These are phyloP conservation scores for Galaxias olidus DNA, from an alignment of 2,797 vertebrate genomes.

Conservation along the genomic window DNA sequence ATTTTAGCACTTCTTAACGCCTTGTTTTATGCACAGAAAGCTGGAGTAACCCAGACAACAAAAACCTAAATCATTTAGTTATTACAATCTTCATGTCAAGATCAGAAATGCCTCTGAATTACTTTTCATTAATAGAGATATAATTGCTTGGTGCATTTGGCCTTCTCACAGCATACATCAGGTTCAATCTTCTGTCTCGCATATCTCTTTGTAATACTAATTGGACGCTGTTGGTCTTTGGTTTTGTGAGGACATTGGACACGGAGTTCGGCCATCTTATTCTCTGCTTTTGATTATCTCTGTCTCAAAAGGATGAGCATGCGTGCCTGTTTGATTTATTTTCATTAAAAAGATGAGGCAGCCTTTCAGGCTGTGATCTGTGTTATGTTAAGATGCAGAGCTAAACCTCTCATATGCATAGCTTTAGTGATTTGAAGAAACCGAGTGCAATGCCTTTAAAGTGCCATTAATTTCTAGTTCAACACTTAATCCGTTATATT, in stretches of 20 bases:
- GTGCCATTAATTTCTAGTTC: conserved; percentile 51
- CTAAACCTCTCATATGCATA: conserved; percentile 40
- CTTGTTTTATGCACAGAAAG: neutral
- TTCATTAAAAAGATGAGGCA: conserved; percentile 51
- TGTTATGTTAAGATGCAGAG: conserved; percentile 48
- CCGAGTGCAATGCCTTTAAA: conserved; percentile 32
- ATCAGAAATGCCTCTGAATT: neutral
- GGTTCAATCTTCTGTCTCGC: conserved; percentile 52
- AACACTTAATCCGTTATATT: conserved; percentile 6
- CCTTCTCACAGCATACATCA: neutral
- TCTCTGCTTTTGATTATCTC: conserved; percentile 60
- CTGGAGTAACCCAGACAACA: neutral
- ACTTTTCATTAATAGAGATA: neutral
- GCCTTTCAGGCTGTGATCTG: conserved; percentile 56
- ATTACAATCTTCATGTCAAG: neutral
- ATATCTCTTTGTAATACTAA: conserved; percentile 59
- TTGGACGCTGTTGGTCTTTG: conserved; percentile 62
- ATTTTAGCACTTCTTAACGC: neutral
- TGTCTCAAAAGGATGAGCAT: conserved; percentile 47
- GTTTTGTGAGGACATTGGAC: conserved; percentile 52
- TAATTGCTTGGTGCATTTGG: neutral
- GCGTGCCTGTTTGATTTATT: conserved; percentile 59
- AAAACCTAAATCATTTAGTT: neutral
- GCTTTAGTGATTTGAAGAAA: conserved; percentile 33
- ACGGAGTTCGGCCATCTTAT: conserved; percentile 57